Conservation (phyloP, 2,888 invertebrate species). For the Caenorhabditis plicata region DNA sequence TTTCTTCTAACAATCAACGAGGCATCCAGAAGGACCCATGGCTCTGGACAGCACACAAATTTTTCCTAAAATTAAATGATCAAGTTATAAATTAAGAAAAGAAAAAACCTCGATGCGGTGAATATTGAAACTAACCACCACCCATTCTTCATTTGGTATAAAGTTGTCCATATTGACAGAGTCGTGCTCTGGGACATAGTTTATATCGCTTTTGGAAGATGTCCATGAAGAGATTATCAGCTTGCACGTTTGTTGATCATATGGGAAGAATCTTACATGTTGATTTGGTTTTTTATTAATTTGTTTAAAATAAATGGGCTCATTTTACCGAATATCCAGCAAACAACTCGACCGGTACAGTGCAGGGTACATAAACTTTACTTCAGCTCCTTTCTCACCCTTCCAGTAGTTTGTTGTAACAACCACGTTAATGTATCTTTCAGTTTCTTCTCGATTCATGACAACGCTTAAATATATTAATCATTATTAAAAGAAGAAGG, state of each 20-base stretch:
- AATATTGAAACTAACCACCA: constrained; percentile 59
- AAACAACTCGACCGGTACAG: constrained; percentile 62
- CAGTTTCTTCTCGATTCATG: constrained; percentile 64
- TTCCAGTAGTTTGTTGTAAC: constrained; percentile 63
- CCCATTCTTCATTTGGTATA: constrained; percentile 64
- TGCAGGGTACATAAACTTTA: constrained; percentile 64
- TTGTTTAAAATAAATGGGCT: neutral
- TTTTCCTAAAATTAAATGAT: too few species aligned
- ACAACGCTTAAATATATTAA: constrained; percentile 47
- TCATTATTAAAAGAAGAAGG: neutral
- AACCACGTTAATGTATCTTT: constrained; percentile 63
- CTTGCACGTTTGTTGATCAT: constrained; percentile 63
- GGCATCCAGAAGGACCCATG: constrained; percentile 62
- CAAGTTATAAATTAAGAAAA: too few species aligned
- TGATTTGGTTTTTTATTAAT: neutral
- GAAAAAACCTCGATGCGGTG: constrained; percentile 56
- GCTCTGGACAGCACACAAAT: constrained; percentile 63
- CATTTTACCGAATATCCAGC: constrained; percentile 52
- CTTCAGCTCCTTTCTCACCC: constrained; percentile 53
- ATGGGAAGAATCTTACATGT: constrained; percentile 56
- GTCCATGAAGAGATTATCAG: constrained; percentile 63
- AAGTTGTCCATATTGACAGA: constrained; percentile 62
- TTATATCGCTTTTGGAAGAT: constrained; percentile 59
- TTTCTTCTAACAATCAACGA: constrained; percentile 60
- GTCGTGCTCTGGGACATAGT: constrained; percentile 56